These are phyloP conservation scores for Biston betularia DNA, from an alignment of 2,888 invertebrate genomes.

Conservation along the genomic window DNA sequence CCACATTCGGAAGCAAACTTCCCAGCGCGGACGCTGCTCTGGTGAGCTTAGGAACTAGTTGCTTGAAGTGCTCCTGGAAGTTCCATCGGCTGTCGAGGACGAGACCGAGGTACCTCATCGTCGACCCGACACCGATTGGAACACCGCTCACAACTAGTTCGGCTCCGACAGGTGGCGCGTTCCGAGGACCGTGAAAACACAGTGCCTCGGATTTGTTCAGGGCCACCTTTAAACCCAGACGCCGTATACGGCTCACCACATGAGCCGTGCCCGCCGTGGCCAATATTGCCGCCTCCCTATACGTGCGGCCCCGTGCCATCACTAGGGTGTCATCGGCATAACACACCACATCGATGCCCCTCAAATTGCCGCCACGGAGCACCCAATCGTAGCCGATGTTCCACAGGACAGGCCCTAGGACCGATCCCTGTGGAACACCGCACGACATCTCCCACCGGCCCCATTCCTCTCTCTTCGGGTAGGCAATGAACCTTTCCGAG, in stretches of 20 bases:
- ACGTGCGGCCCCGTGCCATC: background rate
- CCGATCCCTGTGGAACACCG: no score
- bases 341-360: background rate
- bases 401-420: no score
- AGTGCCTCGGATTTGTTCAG: constrained; percentile 22
- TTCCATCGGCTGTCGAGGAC: constrained; percentile 26
- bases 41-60: background rate
- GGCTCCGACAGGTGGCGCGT: no score
- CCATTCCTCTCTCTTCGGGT: no score
- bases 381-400: no score
- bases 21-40: constrained; percentile 2
- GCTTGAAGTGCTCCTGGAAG: constrained; percentile 18
- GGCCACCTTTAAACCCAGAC: constrained; percentile 15
- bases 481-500: no score
- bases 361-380: no score
- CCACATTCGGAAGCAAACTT: no score
- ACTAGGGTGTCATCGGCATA: constrained; percentile 16
- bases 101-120: constrained; percentile 27
- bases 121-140: no score
- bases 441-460: no score
- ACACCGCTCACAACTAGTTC: no score
- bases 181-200: no score
- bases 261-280: background rate
- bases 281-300: background rate
- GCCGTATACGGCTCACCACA: background rate